Conservation (phyloP, 2,888 invertebrate genomes). For the Dynastes grantii region DNA sequence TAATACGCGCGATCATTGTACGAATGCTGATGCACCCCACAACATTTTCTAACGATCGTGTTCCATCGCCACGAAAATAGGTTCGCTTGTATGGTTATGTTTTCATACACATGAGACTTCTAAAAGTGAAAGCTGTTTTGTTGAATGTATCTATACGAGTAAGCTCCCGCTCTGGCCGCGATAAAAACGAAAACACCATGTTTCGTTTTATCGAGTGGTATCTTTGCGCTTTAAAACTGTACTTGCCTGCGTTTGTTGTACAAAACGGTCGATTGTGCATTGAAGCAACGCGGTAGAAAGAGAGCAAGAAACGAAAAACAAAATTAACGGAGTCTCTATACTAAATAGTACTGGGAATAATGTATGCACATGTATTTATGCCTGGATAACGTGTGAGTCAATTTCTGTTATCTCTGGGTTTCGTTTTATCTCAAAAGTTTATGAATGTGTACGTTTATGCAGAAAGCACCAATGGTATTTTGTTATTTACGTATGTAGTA, state of each 20-base stretch:
- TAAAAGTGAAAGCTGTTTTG: conserved; percentile 27
- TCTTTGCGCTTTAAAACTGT: conserved; percentile 3
- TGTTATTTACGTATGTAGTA: too few relatives aligned
- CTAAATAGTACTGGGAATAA: neutral
- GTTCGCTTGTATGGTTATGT: conserved; percentile 8
- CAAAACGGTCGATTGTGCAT: too few relatives aligned
- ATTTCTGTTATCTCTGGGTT: conserved; percentile 1
- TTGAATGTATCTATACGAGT: neutral
- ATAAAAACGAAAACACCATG: conserved; percentile 28
- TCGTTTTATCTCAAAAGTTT: conserved; percentile 3
- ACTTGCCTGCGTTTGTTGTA: neutral
- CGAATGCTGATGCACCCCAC: neutral
- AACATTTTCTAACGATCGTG: conserved; percentile 2
- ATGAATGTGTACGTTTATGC: neutral
- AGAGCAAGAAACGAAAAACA: neutral
- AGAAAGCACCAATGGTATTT: too few relatives aligned
- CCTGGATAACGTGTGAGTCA: conserved; percentile 18
- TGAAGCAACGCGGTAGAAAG: neutral
- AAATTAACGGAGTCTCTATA: neutral
- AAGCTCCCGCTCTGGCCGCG: neutral
- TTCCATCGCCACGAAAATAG: conserved; percentile 3
- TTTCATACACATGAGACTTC: conserved; percentile 12
- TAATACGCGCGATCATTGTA: neutral
- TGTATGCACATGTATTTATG: conserved; percentile 1
- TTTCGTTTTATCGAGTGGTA: conserved; percentile 25